These are phyloP conservation scores for Muscicapa striata DNA, from an alignment of 2,797 vertebrate species.

Conservation along the genomic window DNA sequence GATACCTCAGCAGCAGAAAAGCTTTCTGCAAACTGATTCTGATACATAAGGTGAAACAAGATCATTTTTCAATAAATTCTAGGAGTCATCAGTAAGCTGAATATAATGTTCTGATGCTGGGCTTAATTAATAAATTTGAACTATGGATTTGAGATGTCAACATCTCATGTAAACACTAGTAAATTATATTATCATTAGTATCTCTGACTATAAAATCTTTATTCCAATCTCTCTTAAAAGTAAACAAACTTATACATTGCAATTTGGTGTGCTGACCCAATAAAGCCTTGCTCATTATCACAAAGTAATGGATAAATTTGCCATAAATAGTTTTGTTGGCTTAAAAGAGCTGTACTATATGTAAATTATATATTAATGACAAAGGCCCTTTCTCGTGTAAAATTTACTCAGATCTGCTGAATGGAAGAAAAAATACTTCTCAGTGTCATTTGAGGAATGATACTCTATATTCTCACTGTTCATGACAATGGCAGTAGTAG, in stretches of 20 bases:
- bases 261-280: neutral
- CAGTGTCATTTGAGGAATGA: neutral
- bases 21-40: neutral
- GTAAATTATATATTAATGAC: neutral
- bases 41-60: neutral
- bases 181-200: conserved; percentile 22
- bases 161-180: neutral
- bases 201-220: conserved; percentile 4
- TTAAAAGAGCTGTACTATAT: neutral
- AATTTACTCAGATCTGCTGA: neutral
- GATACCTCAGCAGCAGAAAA: conserved; percentile 10
- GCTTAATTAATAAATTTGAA: conserved; percentile 34
- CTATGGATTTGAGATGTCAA: conserved; percentile 25
- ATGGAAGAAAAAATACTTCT: neutral
- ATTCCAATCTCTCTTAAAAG: conserved; percentile 3
- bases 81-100: neutral
- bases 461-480: neutral
- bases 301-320: neutral
- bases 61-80: conserved; percentile 9
- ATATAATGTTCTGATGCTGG: neutral
- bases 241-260: neutral
- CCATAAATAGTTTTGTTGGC: neutral
- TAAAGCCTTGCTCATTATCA: neutral
- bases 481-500: neutral
- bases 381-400: neutral